A percentile compares a stretch with the other conserved stretches of the same genome.
phyloP scores from a whole-genome alignment of 2,888 invertebrate genomes.

The Lamproptera curius region DNA sequence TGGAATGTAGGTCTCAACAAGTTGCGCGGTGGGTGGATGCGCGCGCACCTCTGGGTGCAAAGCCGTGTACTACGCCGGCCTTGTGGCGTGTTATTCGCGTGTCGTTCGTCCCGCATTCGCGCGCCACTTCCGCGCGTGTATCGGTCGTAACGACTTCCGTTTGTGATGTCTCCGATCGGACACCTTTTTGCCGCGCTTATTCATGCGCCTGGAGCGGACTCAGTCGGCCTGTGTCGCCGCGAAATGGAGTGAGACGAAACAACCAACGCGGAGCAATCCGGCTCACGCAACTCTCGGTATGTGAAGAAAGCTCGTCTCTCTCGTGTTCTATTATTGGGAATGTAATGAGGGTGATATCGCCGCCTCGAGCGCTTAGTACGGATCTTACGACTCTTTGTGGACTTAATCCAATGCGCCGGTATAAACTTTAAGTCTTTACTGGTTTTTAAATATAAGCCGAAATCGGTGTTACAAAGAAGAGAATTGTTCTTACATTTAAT shows the following conservation, averaged over 20 bases:
- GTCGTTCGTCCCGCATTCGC: slow-evolving; percentile 2
- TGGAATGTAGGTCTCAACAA: slow-evolving; percentile 36
- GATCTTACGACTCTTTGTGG: no score
- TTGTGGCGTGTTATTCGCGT: neutral
- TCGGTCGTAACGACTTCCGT: neutral
- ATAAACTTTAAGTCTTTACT: no score
- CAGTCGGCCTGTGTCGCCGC: slow-evolving; percentile 47
- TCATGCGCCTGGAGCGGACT: slow-evolving; percentile 23
- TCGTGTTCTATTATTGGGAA: slow-evolving; percentile 24
- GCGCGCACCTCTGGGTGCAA: slow-evolving; percentile 36
- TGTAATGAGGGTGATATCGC: slow-evolving; percentile 7
- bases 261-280: slow-evolving; percentile 30
- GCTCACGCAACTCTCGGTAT: slow-evolving; percentile 62
- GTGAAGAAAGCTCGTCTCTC: slow-evolving; percentile 59
- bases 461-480: no score
- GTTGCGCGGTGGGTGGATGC: slow-evolving; percentile 38
- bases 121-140: slow-evolving; percentile 6
- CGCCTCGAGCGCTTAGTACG: no score
- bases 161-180: neutral
- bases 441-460: no score
- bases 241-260: slow-evolving; percentile 64
- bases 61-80: neutral
- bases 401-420: no score
- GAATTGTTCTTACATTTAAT: no score
- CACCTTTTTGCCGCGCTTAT: slow-evolving; percentile 20